Evolutionary conservation across 2,888 invertebrate species (phyloP).

Genomic region (Patella depressa): DNA sequence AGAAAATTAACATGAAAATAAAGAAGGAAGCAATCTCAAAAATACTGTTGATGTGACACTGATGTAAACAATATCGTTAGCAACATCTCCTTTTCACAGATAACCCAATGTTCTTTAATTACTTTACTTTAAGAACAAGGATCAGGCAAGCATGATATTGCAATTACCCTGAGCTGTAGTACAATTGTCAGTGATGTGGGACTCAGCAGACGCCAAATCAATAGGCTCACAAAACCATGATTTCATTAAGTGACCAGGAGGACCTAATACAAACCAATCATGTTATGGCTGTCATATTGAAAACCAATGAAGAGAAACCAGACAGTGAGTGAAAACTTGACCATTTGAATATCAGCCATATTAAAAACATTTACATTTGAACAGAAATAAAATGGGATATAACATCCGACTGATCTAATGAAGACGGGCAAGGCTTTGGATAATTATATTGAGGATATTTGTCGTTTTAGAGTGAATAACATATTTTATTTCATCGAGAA

Average conservation of each 20-base stretch:
- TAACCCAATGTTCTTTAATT: constrained; percentile 7
- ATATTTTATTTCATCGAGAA: too few relatives aligned
- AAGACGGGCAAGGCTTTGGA: too few relatives aligned
- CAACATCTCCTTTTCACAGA: constrained; percentile 2
- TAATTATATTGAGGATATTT: too few relatives aligned
- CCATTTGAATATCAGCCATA: not conserved
- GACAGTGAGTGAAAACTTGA: constrained; percentile 3
- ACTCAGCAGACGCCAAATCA: not conserved
- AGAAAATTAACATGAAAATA: not conserved
- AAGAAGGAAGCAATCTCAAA: not conserved
- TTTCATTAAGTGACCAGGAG: constrained; percentile 13
- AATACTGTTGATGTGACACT: not conserved
- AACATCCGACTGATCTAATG: too few relatives aligned
- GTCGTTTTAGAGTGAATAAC: too few relatives aligned
- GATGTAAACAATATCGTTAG: constrained; percentile 4
- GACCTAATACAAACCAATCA: constrained; percentile 9
- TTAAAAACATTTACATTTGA: too few relatives aligned
- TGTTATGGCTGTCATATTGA: constrained; percentile 12
- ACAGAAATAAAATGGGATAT: too few relatives aligned
- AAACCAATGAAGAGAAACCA: not conserved
- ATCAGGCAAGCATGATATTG: constrained; percentile 9
- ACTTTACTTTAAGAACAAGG: not conserved
- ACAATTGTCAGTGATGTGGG: constrained; percentile 2
- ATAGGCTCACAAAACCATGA: constrained; percentile 4
- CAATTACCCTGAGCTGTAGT: constrained; percentile 4